phyloP scores from a whole-genome alignment of 2,113 vertebrate species.

The Nyctereutes procyonoides region DNA sequence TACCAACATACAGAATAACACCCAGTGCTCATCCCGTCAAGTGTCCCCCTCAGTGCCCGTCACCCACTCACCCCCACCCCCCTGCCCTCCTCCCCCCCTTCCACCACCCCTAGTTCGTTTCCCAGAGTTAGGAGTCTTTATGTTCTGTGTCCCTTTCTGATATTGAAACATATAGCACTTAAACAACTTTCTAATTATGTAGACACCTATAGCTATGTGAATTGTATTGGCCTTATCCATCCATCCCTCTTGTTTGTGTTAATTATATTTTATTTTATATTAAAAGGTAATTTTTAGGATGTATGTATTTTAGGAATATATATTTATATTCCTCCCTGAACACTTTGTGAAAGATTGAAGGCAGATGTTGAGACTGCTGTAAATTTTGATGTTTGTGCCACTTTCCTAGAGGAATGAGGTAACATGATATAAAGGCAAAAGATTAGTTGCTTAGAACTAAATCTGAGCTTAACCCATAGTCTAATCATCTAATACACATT shows the following conservation, averaged over 20 bases:
- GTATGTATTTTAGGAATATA: background rate
- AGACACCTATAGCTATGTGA: background rate
- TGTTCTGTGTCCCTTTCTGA: no score
- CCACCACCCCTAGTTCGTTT: no score
- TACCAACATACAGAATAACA: no score
- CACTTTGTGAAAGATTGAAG: background rate
- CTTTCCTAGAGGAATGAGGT: constrained; percentile 41
- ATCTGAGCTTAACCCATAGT: constrained; percentile 14
- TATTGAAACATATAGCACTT: background rate
- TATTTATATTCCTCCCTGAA: background rate
- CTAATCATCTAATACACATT: background rate
- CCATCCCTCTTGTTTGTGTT: background rate
- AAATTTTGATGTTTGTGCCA: background rate
- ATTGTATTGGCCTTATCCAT: background rate
- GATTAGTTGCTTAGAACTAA: background rate
- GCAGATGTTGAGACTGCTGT: constrained; percentile 29
- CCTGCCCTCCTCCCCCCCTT: no score
- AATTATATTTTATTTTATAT: constrained; percentile 20
- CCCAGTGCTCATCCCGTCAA: no score
- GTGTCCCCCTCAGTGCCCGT: no score
- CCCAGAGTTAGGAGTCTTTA: no score
- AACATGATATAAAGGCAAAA: constrained; percentile 28
- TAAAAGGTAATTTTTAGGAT: constrained; percentile 7
- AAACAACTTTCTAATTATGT: constrained; percentile 35
- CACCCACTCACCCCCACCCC: no score